Percentiles rank a stretch among this genome's conserved stretches.
These are phyloP conservation scores for Torymus auratus DNA, from an alignment of 2,888 invertebrate genomes.

Conservation along the genomic window DNA sequence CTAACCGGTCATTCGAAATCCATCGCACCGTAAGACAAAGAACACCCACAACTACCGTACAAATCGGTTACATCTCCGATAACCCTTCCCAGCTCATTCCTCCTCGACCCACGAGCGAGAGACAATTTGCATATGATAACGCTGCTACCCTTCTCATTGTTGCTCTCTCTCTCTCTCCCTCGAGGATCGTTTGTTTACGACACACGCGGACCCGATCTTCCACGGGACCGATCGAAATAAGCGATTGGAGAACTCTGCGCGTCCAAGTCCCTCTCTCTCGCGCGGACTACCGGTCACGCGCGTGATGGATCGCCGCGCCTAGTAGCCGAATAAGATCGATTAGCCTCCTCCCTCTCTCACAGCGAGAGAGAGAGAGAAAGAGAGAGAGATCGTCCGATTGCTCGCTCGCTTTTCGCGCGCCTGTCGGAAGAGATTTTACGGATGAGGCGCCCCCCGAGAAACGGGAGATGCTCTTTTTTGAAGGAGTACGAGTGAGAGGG, in stretches of 20 bases:
- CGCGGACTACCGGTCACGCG: conserved; percentile 45
- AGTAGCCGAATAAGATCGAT: conserved; percentile 58
- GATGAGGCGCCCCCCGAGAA: conserved; percentile 1
- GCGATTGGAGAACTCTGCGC: conserved; percentile 27
- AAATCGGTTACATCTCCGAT: conserved; percentile 21
- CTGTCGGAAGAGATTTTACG: conserved; percentile 27
- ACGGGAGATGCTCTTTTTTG: too few relatives aligned
- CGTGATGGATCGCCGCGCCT: conserved; percentile 54
- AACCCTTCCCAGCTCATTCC: conserved; percentile 12
- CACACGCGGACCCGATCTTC: neutral
- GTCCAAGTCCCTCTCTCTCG: conserved; percentile 2
- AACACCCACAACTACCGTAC: neutral
- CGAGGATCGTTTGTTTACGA: conserved; percentile 48
- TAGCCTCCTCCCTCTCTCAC: conserved; percentile 12
- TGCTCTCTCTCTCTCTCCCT: neutral
- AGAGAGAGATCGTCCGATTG: neutral
- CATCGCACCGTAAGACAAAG: neutral
- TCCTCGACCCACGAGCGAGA: neutral
- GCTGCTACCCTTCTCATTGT: conserved; percentile 12
- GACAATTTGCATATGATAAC: conserved; percentile 53
- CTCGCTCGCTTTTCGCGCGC: conserved; percentile 6
- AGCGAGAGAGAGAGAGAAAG: conserved; percentile 22
- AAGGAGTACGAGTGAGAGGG: too few relatives aligned
- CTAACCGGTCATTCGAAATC: neutral
- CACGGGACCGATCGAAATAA: conserved; percentile 28